phyloP scores from a whole-genome alignment of 2,113 vertebrate genomes.

The Phoenicopterus ruber region DNA sequence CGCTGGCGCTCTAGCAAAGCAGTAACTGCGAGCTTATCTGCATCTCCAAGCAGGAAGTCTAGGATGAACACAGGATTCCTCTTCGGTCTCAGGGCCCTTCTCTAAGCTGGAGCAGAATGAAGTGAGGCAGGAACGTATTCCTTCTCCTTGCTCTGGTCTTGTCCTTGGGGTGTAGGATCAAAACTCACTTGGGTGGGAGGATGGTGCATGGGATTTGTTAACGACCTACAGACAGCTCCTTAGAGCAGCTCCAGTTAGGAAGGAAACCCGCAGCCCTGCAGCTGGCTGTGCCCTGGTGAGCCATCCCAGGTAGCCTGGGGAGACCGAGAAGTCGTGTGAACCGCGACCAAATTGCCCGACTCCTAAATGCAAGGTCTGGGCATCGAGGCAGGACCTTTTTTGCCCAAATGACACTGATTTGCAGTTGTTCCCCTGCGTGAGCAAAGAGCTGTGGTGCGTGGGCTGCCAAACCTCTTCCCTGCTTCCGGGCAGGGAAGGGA shows the following conservation, averaged over 20 bases:
- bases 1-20: background rate
- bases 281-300: background rate
- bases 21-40: background rate
- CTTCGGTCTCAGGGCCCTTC: accelerated
- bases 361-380: background rate
- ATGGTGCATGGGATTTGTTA: background rate
- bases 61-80: background rate
- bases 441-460: background rate
- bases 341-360: background rate
- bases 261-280: background rate
- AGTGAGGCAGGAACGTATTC: background rate
- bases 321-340: background rate
- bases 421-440: background rate
- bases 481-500: background rate
- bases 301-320: background rate
- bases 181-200: background rate
- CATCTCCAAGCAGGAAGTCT: background rate
- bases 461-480: background rate
- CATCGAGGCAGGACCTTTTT: accelerated
- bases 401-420: background rate
- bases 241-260: background rate
- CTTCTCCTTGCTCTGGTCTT: background rate
- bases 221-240: background rate
- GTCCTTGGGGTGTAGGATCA: background rate
- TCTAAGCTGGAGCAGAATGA: background rate